Conservation (phyloP, 2,888 invertebrate genomes). For the Xestia xanthographa region DNA sequence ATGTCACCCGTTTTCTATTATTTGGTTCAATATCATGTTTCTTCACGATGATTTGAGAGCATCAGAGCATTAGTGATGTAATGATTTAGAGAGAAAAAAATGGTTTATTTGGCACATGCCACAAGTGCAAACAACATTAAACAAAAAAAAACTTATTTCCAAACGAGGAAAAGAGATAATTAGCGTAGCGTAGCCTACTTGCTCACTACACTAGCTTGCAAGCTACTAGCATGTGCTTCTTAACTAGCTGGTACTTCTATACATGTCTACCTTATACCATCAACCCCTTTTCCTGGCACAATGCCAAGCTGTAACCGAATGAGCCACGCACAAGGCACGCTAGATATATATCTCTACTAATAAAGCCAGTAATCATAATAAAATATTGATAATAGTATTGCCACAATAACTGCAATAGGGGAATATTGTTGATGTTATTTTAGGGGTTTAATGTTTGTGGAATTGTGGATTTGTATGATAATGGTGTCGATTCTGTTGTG, state of each 20-base stretch:
- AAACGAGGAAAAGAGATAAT: too few relatives aligned
- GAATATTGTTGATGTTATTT: conserved; percentile 22
- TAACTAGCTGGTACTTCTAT: conserved; percentile 17
- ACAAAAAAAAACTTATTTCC: too few relatives aligned
- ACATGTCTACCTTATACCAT: background rate
- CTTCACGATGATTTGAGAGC: background rate
- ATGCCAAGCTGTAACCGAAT: conserved; percentile 51
- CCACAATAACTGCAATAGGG: conserved; percentile 13
- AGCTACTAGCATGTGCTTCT: background rate
- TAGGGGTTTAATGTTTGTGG: background rate
- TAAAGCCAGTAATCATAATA: conserved; percentile 61
- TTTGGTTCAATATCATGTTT: background rate
- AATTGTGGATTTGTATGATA: background rate
- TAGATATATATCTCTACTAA: conserved; percentile 36
- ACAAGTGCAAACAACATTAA: too few relatives aligned
- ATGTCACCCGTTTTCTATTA: background rate
- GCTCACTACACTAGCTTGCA: background rate
- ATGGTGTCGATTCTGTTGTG: too few relatives aligned
- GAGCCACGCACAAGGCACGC: conserved; percentile 33
- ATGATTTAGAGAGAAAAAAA: background rate
- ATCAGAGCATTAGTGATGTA: background rate
- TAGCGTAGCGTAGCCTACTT: too few relatives aligned
- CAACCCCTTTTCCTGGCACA: conserved; percentile 44
- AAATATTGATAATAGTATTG: conserved; percentile 46
- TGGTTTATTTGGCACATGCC: too few relatives aligned